phyloP scores from a whole-genome alignment of 1,140 invertebrate species.

The Macrobrachium rosenbergii region DNA sequence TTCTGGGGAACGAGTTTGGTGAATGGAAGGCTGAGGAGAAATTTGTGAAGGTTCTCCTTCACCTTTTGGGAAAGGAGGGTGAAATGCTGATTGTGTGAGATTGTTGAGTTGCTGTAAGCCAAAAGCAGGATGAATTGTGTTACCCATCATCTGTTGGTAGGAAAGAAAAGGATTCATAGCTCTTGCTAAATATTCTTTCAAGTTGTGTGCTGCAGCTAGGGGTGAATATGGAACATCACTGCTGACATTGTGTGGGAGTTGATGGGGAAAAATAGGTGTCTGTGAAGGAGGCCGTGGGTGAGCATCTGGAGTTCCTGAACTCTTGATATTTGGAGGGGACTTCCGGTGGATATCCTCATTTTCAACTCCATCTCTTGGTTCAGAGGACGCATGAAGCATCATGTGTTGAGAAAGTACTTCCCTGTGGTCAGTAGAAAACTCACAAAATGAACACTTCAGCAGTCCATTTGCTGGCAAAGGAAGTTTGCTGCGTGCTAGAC shows the following conservation, averaged over 20 bases:
- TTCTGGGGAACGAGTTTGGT: constrained; percentile 23
- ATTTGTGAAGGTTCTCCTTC: constrained; percentile 6
- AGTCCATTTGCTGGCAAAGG: constrained; percentile 36
- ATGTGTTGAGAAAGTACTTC: constrained; percentile 71
- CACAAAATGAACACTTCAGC: constrained; percentile 71
- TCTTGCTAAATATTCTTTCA: constrained; percentile 66
- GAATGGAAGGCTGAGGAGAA: constrained; percentile 5
- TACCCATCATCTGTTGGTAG: constrained; percentile 55
- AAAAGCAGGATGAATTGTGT: constrained; percentile 54
- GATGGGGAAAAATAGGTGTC: constrained; percentile 41
- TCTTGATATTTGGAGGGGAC: constrained; percentile 33
- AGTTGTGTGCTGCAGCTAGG: constrained; percentile 51
- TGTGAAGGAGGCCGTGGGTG: constrained; percentile 44
- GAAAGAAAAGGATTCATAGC: constrained; percentile 63
- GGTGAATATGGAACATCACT: constrained; percentile 32
- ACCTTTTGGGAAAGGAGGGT: constrained; percentile 23
- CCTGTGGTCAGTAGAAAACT: constrained; percentile 69
- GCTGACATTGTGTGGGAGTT: constrained; percentile 36
- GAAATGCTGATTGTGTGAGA: constrained; percentile 33
- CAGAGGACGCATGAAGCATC: constrained; percentile 70
- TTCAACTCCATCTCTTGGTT: constrained; percentile 65
- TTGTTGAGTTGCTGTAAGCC: constrained; percentile 57
- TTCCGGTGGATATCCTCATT: constrained; percentile 3
- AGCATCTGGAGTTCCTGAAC: constrained; percentile 33
- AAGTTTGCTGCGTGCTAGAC: not conserved